A percentile compares a stretch with the other conserved stretches of the same genome.
phyloP scores from a whole-genome alignment of 2,888 invertebrate species.

The Petrolisthes manimaculis region DNA sequence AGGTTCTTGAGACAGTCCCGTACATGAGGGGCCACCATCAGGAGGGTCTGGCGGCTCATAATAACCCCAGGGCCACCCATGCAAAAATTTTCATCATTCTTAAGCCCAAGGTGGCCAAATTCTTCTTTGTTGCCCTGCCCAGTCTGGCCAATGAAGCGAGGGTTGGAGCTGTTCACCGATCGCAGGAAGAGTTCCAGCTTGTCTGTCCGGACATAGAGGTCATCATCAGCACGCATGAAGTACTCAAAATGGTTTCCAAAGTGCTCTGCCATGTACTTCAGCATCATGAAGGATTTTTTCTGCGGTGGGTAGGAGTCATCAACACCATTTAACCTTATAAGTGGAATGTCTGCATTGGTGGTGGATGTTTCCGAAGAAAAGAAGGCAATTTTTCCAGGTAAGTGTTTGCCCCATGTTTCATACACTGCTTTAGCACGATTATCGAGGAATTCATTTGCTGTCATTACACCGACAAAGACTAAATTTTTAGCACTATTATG shows the following conservation, averaged over 20 bases:
- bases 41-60: conserved; percentile 87
- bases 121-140: conserved; percentile 83
- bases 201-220: conserved; percentile 93
- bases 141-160: conserved; percentile 83
- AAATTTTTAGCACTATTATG: conserved; percentile 70
- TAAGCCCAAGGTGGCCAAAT: conserved; percentile 69
- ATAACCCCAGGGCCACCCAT: conserved; percentile 99
- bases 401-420: conserved; percentile 91
- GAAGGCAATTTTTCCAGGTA: conserved; percentile 91
- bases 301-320: conserved; percentile 99
- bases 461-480: conserved; percentile 95
- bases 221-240: conserved; percentile 98
- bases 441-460: conserved; percentile 90
- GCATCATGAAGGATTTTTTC: conserved; percentile 92
- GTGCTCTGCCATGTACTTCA: conserved; percentile 91
- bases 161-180: conserved; percentile 87
- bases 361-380: conserved; percentile 76
- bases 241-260: conserved; percentile 88
- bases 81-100: conserved; percentile 88
- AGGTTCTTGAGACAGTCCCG: conserved; percentile 91
- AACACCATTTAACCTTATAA: conserved; percentile 86
- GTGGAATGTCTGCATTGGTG: conserved; percentile 74
- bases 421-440: conserved; percentile 90
- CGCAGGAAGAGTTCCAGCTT: conserved; percentile 83
- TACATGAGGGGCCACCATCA: conserved; percentile 88